phyloP scores from a whole-genome alignment of 2,113 vertebrate species.

The Caretta caretta region DNA sequence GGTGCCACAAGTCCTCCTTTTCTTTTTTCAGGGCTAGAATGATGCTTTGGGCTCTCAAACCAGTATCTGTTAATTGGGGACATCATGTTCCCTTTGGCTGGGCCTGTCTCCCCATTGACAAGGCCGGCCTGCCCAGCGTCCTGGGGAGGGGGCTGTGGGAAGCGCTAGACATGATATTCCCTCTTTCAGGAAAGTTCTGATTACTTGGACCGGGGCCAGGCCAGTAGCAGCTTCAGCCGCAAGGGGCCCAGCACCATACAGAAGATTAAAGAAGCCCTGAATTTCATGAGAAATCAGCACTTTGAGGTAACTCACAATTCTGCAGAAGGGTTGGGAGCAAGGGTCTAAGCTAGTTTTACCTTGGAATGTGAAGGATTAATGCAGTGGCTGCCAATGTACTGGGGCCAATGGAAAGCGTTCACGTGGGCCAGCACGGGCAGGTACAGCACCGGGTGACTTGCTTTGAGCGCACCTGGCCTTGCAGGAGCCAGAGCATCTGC shows the following conservation, averaged over 20 bases:
- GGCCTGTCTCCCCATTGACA: background rate
- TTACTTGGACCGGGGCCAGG: conserved; percentile 92
- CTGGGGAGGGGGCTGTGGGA: background rate
- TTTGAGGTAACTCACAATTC: conserved; percentile 86
- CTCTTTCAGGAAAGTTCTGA: conserved; percentile 90
- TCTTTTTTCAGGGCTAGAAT: background rate
- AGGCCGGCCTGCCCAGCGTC: background rate
- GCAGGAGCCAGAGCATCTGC: background rate
- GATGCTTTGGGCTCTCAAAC: background rate
- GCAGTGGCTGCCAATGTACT: background rate
- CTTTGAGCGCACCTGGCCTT: background rate
- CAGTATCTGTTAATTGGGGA: accelerated
- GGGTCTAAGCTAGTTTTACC: background rate
- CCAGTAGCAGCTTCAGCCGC: conserved; percentile 91
- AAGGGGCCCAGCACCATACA: conserved; percentile 97
- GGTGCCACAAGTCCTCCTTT: too few relatives aligned
- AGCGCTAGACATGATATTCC: background rate
- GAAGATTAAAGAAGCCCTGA: conserved; percentile 97
- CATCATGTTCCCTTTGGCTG: background rate
- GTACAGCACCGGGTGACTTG: too few relatives aligned
- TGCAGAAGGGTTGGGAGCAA: accelerated
- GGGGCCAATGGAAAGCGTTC: background rate
- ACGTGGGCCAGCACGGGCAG: too few relatives aligned
- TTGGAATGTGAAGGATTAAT: background rate
- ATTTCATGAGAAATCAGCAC: conserved; percentile 99